Conservation (phyloP, 2,113 vertebrate species). For the Hyperopisus bebe region DNA sequence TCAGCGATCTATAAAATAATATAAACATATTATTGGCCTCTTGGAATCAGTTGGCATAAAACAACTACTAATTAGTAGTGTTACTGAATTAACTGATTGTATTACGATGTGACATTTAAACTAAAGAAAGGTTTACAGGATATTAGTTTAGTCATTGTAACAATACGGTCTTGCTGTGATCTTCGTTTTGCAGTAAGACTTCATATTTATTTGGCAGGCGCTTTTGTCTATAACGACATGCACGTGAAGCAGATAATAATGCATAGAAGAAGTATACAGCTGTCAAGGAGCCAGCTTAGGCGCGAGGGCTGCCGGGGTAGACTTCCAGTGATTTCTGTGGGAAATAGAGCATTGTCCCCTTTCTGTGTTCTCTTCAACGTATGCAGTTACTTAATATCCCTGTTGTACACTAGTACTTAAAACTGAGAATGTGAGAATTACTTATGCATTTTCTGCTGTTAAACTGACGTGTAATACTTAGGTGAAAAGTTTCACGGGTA, state of each 20-base stretch:
- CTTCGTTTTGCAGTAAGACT: neutral
- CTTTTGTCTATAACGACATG: neutral
- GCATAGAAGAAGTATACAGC: neutral
- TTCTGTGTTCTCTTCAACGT: neutral
- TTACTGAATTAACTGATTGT: conserved; percentile 37
- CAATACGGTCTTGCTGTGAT: neutral
- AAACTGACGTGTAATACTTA: neutral
- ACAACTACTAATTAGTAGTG: conserved; percentile 67
- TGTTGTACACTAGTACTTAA: neutral
- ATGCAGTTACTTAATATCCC: neutral
- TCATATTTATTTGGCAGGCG: neutral
- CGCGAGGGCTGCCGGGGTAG: neutral
- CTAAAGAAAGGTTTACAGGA: conserved; percentile 19
- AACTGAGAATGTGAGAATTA: neutral
- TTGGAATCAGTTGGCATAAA: conserved; percentile 55
- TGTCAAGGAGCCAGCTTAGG: neutral
- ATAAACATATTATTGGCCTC: conserved; percentile 56
- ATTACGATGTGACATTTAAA: conserved; percentile 23
- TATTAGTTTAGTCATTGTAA: neutral
- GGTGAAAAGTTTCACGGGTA: neutral
- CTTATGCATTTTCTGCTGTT: neutral
- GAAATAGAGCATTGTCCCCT: neutral
- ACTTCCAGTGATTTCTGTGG: neutral
- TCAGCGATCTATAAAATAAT: conserved; percentile 50
- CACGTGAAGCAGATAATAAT: neutral